Evolutionary conservation across 2,113 vertebrate genomes (phyloP).

Genomic region (Furnarius figulus): DNA sequence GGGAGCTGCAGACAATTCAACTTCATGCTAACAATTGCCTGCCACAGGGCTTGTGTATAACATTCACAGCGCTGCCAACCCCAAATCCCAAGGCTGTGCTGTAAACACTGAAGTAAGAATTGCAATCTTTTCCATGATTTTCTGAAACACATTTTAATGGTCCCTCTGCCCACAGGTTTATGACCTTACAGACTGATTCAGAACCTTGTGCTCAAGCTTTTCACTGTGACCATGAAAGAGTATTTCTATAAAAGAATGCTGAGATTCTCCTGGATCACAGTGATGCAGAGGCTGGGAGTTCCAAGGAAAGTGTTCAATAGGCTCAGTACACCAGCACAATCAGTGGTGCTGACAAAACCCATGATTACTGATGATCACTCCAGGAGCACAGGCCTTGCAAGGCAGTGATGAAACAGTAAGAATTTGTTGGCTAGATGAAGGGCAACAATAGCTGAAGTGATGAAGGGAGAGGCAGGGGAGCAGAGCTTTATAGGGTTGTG

Average conservation of each 20-base stretch:
- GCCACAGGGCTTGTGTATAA: background rate
- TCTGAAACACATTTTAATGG: background rate
- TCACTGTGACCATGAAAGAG: background rate
- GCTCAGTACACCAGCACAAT: background rate
- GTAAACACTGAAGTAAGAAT: background rate
- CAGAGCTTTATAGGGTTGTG: background rate
- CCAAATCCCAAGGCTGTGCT: background rate
- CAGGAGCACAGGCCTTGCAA: background rate
- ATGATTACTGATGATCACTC: background rate
- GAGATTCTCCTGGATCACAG: background rate
- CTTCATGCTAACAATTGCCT: background rate
- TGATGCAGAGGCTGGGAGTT: background rate
- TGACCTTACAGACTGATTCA: background rate
- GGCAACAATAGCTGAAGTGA: background rate
- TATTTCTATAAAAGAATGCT: background rate
- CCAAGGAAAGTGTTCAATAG: background rate
- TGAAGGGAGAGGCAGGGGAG: background rate
- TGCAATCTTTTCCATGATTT: background rate
- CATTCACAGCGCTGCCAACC: background rate
- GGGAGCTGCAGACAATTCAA: background rate
- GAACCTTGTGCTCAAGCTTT: background rate
- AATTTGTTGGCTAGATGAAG: background rate
- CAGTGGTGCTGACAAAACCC: background rate
- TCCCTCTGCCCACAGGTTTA: background rate
- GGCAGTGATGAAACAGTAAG: background rate